phyloP scores from a whole-genome alignment of 2,888 invertebrate genomes.

The Hypena proboscidalis region DNA sequence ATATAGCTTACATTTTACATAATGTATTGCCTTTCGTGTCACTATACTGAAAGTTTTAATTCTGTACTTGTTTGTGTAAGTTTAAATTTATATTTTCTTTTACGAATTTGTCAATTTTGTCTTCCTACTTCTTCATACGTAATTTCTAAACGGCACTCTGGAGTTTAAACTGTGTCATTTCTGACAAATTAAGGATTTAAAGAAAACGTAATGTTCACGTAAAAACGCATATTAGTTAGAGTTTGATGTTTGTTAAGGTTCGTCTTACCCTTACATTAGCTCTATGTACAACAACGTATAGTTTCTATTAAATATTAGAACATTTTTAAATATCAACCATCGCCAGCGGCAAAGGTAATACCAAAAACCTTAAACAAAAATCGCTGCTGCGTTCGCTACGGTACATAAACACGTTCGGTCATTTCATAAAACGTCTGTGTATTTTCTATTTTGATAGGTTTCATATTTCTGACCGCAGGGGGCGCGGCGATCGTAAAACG shows the following conservation, averaged over 20 bases:
- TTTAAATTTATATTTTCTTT: background rate
- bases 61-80: background rate
- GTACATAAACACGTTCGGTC: slow-evolving; percentile 58
- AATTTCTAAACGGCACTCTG: no score
- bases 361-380: slow-evolving; percentile 35
- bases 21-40: background rate
- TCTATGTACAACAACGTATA: no score
- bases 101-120: no score
- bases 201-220: no score
- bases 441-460: slow-evolving; percentile 68
- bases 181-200: no score
- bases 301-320: background rate
- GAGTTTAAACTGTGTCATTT: no score
- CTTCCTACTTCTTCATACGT: no score
- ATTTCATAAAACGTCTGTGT: slow-evolving; percentile 62
- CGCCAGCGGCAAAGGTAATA: background rate
- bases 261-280: no score
- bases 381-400: slow-evolving; percentile 24
- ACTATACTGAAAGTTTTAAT: background rate
- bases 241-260: no score
- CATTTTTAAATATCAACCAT: no score
- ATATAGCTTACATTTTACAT: background rate
- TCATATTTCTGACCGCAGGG: slow-evolving; percentile 70
- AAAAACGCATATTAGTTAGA: no score
- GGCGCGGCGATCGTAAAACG: slow-evolving; percentile 58